Evolutionary conservation across 2,797 vertebrate genomes (phyloP).

Genomic region (Clarias laeviceps): DNA sequence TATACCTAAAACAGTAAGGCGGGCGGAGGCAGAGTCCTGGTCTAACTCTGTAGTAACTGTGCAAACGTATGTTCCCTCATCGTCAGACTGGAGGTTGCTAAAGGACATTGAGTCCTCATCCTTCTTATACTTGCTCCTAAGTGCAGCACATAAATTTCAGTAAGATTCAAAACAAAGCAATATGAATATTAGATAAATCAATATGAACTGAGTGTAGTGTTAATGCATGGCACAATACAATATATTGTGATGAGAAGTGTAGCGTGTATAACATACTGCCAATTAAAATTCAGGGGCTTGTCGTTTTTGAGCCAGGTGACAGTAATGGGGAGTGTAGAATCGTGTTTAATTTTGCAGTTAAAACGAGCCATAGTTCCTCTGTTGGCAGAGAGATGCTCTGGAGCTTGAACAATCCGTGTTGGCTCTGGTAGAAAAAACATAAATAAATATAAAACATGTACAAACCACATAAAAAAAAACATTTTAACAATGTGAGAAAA

Average conservation of each 20-base stretch:
- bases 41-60: constrained; percentile 89
- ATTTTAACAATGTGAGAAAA: background rate
- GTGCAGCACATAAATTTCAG: background rate
- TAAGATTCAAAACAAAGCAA: background rate
- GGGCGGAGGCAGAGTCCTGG: constrained; percentile 86
- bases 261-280: constrained; percentile 74
- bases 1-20: constrained; percentile 89
- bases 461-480: too few relatives aligned
- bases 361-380: constrained; percentile 80
- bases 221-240: background rate
- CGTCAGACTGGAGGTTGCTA: constrained; percentile 81
- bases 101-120: constrained; percentile 86
- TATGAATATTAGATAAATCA: background rate
- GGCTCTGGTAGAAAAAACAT: constrained; percentile 73
- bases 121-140: constrained; percentile 80
- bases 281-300: constrained; percentile 76
- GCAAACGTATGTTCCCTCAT: constrained; percentile 92
- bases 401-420: constrained; percentile 85
- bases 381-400: constrained; percentile 78
- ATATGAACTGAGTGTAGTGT: background rate
- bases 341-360: constrained; percentile 84
- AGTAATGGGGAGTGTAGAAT: constrained; percentile 77
- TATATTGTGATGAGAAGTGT: background rate
- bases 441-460: constrained; percentile 6
- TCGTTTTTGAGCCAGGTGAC: constrained; percentile 90